Evolutionary conservation across 1,140 invertebrate species (phyloP).

Genomic region (Potamilus streckersoni): DNA sequence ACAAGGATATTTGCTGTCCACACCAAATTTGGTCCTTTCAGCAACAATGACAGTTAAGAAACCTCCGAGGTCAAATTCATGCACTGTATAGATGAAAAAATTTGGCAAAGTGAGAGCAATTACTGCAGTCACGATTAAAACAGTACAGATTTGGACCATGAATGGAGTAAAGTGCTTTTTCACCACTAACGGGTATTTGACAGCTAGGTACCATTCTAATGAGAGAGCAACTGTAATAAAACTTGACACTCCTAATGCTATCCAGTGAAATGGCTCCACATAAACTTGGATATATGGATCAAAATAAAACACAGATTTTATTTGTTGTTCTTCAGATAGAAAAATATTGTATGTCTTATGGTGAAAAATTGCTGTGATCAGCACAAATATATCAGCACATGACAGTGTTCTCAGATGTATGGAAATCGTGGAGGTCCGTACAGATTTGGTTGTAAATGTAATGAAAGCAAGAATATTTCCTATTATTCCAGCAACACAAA

Average conservation of each 20-base stretch:
- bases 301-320: conserved; percentile 28
- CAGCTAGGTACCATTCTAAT: conserved; percentile 37
- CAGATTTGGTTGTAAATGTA: conserved; percentile 31
- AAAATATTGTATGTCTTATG: conserved; percentile 45
- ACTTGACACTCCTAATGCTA: conserved; percentile 38
- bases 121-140: conserved; percentile 6
- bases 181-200: conserved; percentile 35
- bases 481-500: conserved; percentile 32
- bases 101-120: conserved; percentile 33
- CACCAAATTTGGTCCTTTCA: conserved; percentile 16
- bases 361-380: conserved; percentile 41
- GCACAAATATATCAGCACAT: conserved; percentile 34
- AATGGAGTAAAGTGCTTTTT: conserved; percentile 27
- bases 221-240: conserved; percentile 42
- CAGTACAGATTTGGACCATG: conserved; percentile 20
- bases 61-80: conserved; percentile 8
- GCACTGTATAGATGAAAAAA: conserved; percentile 25
- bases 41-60: conserved; percentile 11
- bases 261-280: conserved; percentile 44
- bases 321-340: conserved; percentile 25
- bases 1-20: conserved; percentile 30
- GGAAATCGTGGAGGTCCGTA: conserved; percentile 34
- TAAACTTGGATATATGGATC: conserved; percentile 42
- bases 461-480: conserved; percentile 38
- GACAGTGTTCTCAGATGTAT: conserved; percentile 35